A percentile compares a stretch with the other conserved stretches of the same genome.
Evolutionary conservation across 2,888 invertebrate species (phyloP).

Genomic region (Sarcophaga carnaria): DNA sequence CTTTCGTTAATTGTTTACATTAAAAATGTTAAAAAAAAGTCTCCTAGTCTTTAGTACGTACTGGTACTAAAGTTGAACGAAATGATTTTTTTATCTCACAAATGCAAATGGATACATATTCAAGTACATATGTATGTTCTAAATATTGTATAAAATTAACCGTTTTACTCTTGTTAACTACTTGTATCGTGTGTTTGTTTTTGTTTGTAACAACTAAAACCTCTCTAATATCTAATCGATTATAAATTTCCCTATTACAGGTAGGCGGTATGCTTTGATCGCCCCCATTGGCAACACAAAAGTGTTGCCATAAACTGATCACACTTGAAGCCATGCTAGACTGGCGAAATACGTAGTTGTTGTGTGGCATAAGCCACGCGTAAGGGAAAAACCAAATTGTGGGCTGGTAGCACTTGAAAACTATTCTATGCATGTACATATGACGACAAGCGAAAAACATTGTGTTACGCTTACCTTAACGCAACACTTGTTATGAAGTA

Average conservation of each 20-base stretch:
- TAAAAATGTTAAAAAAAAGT: too few species aligned
- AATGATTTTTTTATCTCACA: too few species aligned
- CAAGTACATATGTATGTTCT: too few species aligned
- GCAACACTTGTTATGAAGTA: background rate
- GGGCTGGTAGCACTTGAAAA: background rate
- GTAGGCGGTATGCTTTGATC: conserved; percentile 22
- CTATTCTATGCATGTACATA: background rate
- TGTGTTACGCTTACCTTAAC: conserved; percentile 46
- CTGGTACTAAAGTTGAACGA: too few species aligned
- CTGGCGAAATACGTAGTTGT: too few species aligned
- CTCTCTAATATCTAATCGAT: background rate
- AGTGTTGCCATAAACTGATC: background rate
- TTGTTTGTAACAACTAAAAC: background rate
- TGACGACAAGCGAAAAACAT: conserved; percentile 59
- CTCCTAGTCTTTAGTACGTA: too few species aligned
- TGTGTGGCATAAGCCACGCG: too few species aligned
- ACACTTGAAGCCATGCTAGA: too few species aligned
- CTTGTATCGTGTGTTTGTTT: background rate
- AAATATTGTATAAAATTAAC: too few species aligned
- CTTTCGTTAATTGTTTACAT: too few species aligned
- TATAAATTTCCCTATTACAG: background rate
- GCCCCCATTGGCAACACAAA: background rate
- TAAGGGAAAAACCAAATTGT: background rate
- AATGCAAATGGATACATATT: too few species aligned
- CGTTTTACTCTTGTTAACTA: background rate